phyloP scores from a whole-genome alignment of 2,888 invertebrate genomes.

The Hydropsyche betteni region DNA sequence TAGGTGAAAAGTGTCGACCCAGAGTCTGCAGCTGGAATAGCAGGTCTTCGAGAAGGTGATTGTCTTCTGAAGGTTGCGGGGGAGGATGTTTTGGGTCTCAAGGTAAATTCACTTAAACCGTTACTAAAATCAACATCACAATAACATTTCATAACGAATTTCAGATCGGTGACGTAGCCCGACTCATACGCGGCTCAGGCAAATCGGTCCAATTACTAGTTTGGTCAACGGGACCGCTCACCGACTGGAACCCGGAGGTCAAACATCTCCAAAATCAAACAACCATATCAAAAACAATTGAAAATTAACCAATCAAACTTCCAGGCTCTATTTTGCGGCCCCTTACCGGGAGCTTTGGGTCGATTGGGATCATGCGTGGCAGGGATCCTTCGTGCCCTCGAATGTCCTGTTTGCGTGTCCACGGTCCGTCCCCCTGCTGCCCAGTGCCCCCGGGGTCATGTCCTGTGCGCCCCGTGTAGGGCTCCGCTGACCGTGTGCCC shows the following conservation, averaged over 20 bases:
- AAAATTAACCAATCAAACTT: constrained; percentile 13
- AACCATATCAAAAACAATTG: too few species aligned
- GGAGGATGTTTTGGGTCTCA: constrained; percentile 60
- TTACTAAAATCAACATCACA: not conserved
- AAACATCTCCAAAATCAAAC: too few species aligned
- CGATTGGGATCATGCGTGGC: constrained; percentile 44
- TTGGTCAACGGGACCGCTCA: constrained; percentile 41
- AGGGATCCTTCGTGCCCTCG: constrained; percentile 43
- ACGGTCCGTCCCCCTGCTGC: constrained; percentile 46
- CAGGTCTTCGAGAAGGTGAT: constrained; percentile 75
- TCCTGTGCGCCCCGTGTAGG: constrained; percentile 46
- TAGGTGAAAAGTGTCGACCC: constrained; percentile 71
- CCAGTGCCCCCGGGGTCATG: constrained; percentile 49
- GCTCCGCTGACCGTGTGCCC: constrained; percentile 43
- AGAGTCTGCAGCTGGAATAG: constrained; percentile 69
- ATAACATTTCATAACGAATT: not conserved
- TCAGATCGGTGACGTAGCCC: constrained; percentile 46
- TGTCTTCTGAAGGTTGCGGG: constrained; percentile 75
- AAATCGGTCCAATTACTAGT: constrained; percentile 38
- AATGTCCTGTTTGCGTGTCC: constrained; percentile 47
- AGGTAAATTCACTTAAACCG: constrained; percentile 38
- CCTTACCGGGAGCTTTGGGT: constrained; percentile 46
- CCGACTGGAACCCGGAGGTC: constrained; percentile 48
- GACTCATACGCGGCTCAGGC: constrained; percentile 35
- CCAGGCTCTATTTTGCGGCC: constrained; percentile 47